Base-by-base conservation (phyloP, 1,140 invertebrate genomes). In the Neodiprion pinetum region DNA sequence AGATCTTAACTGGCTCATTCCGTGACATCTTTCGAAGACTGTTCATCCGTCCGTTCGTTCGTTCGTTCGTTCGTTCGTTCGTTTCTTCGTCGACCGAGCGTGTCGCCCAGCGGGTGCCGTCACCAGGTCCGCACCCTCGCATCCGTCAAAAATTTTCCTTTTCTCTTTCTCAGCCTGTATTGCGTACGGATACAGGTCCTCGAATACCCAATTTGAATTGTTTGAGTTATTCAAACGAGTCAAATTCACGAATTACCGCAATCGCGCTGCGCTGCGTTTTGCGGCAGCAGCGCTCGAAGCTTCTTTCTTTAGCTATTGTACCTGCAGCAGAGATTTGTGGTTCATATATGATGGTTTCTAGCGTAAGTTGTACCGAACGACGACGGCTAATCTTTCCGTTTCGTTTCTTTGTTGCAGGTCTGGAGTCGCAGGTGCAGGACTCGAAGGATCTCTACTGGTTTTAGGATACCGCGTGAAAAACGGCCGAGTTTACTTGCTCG, bases 91-190 rank as follows among this genome's bases (percentile, higher is more conserved):
- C 78, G 78, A 79, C 77, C 80, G 80, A 80, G 79, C 78, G 78
- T 85, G 81, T 83, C 78, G 80, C 84, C 67, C 84, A 85, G 83
- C 84, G 79, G 84, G 84, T 81, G 83, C 84, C 84, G 84, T 85
- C 84, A 83, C 81, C 84, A 85, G 83, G 80, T 85, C 81, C 80
- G 82, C 84, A 85, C 84, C 84, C 82, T 84, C 83, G 77, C 84
- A 84, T 85, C 83, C 82, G 81, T 85, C 84, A 84, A 84, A 83
- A 76, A 79, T 76, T 76, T 21, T 74, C 9, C 81, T 82, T 75
- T 71, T 71, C 70, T 71, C 14, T 47, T 70, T 21, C 8, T 69
- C 67, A 17, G 17, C 11, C 67, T 23, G 61, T 65, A 14, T 1
- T 65, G 17, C 7, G 12, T 40, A 40, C 7, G 1, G 12, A 7